Evolutionary conservation across 2,888 invertebrate genomes (phyloP).

Genomic region (Timandra comae): DNA sequence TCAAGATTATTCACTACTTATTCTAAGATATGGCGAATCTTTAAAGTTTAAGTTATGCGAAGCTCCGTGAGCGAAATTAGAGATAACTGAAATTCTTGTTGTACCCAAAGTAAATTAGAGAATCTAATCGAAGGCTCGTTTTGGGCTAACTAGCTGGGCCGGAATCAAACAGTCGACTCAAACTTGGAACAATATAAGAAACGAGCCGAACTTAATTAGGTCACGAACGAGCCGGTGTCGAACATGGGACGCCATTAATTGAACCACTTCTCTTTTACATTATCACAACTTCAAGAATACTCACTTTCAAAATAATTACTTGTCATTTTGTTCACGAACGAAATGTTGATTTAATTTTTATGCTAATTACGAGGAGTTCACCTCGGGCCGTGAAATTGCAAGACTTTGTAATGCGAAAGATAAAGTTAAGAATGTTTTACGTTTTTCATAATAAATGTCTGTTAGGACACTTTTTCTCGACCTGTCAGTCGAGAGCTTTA

Average conservation of each 20-base stretch:
- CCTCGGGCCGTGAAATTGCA: constrained; percentile 19
- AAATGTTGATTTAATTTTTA: constrained; percentile 44
- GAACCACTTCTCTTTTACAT: constrained; percentile 56
- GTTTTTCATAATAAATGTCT: constrained; percentile 12
- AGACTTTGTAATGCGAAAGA: constrained; percentile 19
- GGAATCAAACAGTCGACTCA: constrained; percentile 27
- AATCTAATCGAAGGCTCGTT: constrained; percentile 12
- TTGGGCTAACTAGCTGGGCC: constrained; percentile 7
- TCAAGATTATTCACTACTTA: too few species aligned
- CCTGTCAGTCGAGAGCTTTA: constrained; percentile 8
- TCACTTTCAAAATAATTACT: constrained; percentile 53
- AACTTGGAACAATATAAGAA: constrained; percentile 49
- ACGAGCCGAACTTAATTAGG: constrained; percentile 57
- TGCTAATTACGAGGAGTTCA: constrained; percentile 31
- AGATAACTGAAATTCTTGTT: constrained; percentile 13
- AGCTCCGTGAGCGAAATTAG: constrained; percentile 7
- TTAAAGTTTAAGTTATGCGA: constrained; percentile 8
- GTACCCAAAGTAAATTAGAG: constrained; percentile 13
- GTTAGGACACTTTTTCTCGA: constrained; percentile 10
- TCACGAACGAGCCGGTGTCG: constrained; percentile 61
- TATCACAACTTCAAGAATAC: constrained; percentile 41
- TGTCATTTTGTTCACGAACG: constrained; percentile 40
- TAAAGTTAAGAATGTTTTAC: constrained; percentile 14
- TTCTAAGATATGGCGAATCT: constrained; percentile 6
- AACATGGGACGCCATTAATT: constrained; percentile 60